Conservation (phyloP, 2,888 invertebrate genomes). For the Hermodice carunculata region DNA sequence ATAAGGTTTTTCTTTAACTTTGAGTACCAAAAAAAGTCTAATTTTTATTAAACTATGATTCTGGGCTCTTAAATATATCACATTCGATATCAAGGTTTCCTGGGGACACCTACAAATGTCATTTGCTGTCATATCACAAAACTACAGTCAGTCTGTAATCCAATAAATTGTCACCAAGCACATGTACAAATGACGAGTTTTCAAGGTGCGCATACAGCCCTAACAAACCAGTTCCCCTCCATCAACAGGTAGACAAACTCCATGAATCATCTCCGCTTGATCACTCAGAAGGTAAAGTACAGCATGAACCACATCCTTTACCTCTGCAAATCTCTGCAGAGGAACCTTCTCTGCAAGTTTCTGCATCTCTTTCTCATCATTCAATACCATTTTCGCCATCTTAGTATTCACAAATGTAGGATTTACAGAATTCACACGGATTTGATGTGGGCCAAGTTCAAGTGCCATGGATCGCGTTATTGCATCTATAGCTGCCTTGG, state of each 20-base stretch:
- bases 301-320: constrained; percentile 84
- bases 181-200: too few relatives aligned
- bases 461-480: constrained; percentile 86
- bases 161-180: too few relatives aligned
- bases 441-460: constrained; percentile 84
- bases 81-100: too few relatives aligned
- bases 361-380: constrained; percentile 80
- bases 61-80: too few relatives aligned
- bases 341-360: constrained; percentile 86
- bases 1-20: too few relatives aligned
- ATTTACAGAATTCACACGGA: constrained; percentile 91
- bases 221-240: constrained; percentile 40
- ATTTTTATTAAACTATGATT: too few relatives aligned
- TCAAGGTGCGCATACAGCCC: too few relatives aligned
- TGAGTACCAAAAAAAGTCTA: too few relatives aligned
- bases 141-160: too few relatives aligned
- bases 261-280: constrained; percentile 85
- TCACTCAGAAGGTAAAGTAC: constrained; percentile 86
- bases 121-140: too few relatives aligned
- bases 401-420: constrained; percentile 95
- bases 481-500: constrained; percentile 91
- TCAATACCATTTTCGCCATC: constrained; percentile 85
- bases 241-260: constrained; percentile 70
- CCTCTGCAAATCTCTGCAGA: constrained; percentile 80
- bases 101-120: too few relatives aligned